Evolutionary conservation across 2,797 vertebrate species (phyloP).

Genomic region (Neosalanx taihuensis): DNA sequence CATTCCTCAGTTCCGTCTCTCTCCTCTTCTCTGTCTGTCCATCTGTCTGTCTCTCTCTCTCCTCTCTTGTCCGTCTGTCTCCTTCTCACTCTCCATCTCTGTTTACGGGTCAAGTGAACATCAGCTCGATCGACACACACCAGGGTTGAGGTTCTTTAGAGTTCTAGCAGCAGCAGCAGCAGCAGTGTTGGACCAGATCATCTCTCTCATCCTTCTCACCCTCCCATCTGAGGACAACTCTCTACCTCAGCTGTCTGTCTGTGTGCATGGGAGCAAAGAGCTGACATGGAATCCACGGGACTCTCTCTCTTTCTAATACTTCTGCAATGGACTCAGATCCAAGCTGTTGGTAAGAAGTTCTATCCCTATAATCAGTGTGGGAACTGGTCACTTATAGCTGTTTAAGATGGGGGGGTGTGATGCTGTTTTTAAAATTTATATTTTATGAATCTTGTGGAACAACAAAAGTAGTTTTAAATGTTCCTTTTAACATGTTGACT

Average conservation of each 20-base stretch:
- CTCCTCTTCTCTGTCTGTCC: conserved; percentile 10
- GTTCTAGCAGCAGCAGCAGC: too few species aligned
- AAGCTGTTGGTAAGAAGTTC: conserved; percentile 62
- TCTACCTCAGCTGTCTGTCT: conserved; percentile 15
- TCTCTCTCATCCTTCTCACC: too few species aligned
- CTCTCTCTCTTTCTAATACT: conserved; percentile 56
- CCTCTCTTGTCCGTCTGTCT: background rate
- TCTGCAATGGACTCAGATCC: conserved; percentile 45
- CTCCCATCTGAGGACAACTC: background rate
- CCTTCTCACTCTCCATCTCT: background rate
- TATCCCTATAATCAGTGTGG: conserved; percentile 43
- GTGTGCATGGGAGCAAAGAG: conserved; percentile 38
- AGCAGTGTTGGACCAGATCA: too few species aligned
- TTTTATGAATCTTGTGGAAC: background rate
- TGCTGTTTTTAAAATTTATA: background rate
- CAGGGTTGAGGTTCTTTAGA: too few species aligned
- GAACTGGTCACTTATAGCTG: conserved; percentile 15
- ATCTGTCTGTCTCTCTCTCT: background rate
- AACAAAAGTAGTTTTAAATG: background rate
- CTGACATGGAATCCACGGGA: conserved; percentile 68
- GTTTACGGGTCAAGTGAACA: conserved; percentile 16
- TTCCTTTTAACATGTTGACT: background rate
- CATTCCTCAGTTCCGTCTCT: conserved; percentile 3
- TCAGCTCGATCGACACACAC: too few species aligned
- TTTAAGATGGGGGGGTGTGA: background rate